Evolutionary conservation across 2,113 vertebrate species (phyloP), one percentile per base, ranked within the genome.

Genomic region (Corvus cornix): DNA sequence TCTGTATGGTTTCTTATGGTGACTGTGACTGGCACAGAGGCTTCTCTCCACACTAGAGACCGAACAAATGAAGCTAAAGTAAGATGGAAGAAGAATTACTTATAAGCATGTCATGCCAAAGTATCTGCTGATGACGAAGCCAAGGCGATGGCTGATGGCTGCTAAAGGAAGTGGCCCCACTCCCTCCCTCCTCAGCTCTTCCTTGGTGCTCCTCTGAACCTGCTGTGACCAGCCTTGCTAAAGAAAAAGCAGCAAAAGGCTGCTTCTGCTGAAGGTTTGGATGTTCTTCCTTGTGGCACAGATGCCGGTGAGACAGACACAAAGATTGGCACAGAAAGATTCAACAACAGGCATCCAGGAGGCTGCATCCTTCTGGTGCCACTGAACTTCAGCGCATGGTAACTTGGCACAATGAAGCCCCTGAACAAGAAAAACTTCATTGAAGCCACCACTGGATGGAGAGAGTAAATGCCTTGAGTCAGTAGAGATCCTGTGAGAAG

Each of bases 301-400:
- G 62, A 27, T 0, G 2, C 60, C 2, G 0, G 20, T 26, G 22
- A 68, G 31, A 64, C 20, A 64, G n/a, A 30, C 21, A 56, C 30
- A 72, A 63, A 59, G 7, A 60, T 0, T 33, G 44, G 8, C 53
- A 83, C 16, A 64, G 31, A 53, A n/a, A 48, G 7, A 21, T 21
- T n/a, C 30, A 48, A 56, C 21, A 56, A 14, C 18, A 39, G 37
- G 53, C 43, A 74, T 26, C 35, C 41, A 43, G 46, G 24, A 60
- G 7, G 39, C 56, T 78, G 51, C 60, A 59, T 31, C 20, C 17
- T 62, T 72, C 39, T 20, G n/a, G 8, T 9, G 35, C 24, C 43
- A 20, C 55, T 7, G 0, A 81, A 46, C 8, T 41, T 16, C 27
- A 22, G 20, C 30, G 52, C 5, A 1, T 2, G 22, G 39, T 53